Conservation (phyloP, 2,113 vertebrate species). For the Esox niger region DNA sequence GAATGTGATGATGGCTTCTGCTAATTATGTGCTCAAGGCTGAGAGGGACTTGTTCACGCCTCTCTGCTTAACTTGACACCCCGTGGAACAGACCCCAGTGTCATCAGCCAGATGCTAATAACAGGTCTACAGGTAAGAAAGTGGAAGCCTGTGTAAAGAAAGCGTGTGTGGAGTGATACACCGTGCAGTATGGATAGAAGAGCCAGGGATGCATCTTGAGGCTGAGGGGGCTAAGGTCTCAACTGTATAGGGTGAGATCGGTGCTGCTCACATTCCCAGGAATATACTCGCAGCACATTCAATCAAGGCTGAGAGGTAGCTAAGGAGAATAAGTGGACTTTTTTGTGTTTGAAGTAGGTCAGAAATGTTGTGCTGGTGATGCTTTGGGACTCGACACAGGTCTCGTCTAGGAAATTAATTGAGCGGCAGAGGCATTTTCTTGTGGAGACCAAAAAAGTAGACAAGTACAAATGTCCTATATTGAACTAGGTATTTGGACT, state of each 20-base stretch:
- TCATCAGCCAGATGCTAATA: neutral
- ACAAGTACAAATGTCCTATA: constrained; percentile 61
- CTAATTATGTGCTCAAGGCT: constrained; percentile 47
- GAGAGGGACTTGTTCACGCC: constrained; percentile 27
- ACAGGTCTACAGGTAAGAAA: neutral
- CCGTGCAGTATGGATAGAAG: neutral
- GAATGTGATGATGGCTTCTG: constrained; percentile 28
- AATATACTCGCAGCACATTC: constrained; percentile 38
- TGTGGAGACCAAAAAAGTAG: constrained; percentile 47
- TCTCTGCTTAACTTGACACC: constrained; percentile 25
- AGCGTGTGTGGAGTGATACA: too few relatives aligned
- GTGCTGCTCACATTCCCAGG: constrained; percentile 15
- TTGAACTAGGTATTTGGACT: constrained; percentile 66
- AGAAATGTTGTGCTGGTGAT: constrained; percentile 56
- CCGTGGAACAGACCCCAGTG: constrained; percentile 26
- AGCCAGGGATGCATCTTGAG: neutral
- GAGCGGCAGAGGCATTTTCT: constrained; percentile 54
- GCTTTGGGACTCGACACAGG: constrained; percentile 40
- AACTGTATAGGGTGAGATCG: constrained; percentile 3
- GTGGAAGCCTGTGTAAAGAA: neutral
- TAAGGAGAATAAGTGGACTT: constrained; percentile 46
- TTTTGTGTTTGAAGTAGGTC: constrained; percentile 70
- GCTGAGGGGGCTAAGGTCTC: too few relatives aligned
- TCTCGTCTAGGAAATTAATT: constrained; percentile 61
- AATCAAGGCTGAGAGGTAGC: constrained; percentile 35